Conservation (phyloP, 1,140 invertebrate species). For the Musca vetustissima region DNA sequence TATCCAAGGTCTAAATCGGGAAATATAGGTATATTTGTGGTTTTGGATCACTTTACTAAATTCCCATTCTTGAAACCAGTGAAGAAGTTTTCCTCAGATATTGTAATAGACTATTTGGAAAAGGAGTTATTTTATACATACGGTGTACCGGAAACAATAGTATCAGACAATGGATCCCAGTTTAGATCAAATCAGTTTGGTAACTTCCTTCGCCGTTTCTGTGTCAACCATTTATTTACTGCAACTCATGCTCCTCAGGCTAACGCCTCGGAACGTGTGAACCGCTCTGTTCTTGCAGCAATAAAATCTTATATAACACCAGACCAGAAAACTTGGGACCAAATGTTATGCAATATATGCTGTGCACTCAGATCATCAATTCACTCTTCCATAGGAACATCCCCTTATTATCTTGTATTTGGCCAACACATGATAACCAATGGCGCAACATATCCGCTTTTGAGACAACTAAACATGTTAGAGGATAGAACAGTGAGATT, state of each 20-base stretch:
- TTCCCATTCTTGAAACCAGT: slow-evolving; percentile 19
- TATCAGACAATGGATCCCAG: slow-evolving; percentile 18
- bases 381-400: background rate
- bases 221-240: slow-evolving; percentile 7
- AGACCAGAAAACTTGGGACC: background rate
- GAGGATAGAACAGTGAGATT: background rate
- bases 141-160: background rate
- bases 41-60: slow-evolving; percentile 23
- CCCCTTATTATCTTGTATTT: background rate
- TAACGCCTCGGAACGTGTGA: background rate
- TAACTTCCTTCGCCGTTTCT: background rate
- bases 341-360: background rate
- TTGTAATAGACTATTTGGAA: background rate
- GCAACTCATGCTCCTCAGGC: background rate
- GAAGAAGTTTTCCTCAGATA: slow-evolving; percentile 1
- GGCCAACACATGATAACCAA: background rate
- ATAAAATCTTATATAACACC: background rate
- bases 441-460: background rate
- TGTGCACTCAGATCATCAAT: too few relatives aligned
- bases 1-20: slow-evolving; percentile 13
- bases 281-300: background rate
- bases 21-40: background rate
- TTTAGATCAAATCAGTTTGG: slow-evolving; percentile 9
- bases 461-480: background rate
- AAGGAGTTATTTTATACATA: background rate